Evolutionary conservation across 1,140 invertebrate species (phyloP).

Genomic region (Araneus ventricosus): DNA sequence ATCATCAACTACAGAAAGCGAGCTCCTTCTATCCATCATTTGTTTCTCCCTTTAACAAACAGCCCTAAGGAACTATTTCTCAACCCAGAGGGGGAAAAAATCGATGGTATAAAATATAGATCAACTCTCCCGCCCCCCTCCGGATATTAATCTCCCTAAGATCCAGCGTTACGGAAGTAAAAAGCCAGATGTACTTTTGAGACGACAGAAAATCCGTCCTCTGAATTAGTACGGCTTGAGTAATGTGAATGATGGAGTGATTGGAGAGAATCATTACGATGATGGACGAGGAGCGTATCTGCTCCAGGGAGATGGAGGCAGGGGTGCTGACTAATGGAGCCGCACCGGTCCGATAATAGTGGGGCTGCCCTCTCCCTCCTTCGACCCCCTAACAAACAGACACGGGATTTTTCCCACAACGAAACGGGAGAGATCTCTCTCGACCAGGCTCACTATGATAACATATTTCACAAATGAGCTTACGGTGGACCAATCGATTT

Average conservation of each 20-base stretch:
- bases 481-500: not conserved
- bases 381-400: not conserved
- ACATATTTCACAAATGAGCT: slow-evolving; percentile 36
- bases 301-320: not conserved
- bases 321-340: slow-evolving; percentile 38
- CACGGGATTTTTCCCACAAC: slow-evolving; percentile 25
- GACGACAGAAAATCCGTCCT: not conserved
- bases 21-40: not conserved
- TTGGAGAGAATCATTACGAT: slow-evolving; percentile 5
- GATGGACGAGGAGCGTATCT: slow-evolving; percentile 31
- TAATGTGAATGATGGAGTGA: slow-evolving; percentile 15
- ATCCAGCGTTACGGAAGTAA: slow-evolving; percentile 21
- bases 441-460: slow-evolving; percentile 5
- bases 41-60: not conserved
- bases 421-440: not conserved
- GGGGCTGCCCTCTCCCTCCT: not conserved
- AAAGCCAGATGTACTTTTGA: slow-evolving; percentile 17
- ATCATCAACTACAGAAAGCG: not conserved
- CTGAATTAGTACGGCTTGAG: not conserved
- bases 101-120: not conserved
- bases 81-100: not conserved
- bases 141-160: slow-evolving; percentile 4
- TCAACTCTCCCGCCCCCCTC: not conserved
- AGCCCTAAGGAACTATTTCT: slow-evolving; percentile 9
- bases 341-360: slow-evolving; percentile 14